These are phyloP conservation scores for Turritopsis dohrnii DNA, from an alignment of 30 jellyfish, hydroid and myxozoan species.

Conservation along the genomic window DNA sequence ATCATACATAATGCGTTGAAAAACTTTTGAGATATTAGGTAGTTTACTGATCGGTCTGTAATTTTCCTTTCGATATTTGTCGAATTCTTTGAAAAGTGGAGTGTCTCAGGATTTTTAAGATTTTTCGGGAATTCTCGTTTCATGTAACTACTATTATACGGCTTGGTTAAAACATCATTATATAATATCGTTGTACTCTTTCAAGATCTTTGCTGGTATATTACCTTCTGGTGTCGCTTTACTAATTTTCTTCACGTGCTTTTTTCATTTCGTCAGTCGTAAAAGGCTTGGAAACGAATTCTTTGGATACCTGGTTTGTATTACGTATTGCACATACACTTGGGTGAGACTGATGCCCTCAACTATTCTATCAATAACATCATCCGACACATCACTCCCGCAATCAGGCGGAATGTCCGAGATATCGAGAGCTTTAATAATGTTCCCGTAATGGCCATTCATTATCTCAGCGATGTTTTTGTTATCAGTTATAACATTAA, in stretches of 20 bases:
- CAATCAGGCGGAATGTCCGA: not conserved
- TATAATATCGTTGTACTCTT: slow-evolving; percentile 6
- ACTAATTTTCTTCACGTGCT: not conserved
- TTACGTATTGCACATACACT: slow-evolving; percentile 7
- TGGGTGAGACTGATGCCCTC: slow-evolving; percentile 6
- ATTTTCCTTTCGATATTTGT: slow-evolving; percentile 3
- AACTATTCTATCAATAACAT: not conserved
- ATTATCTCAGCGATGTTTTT: slow-evolving; percentile 8
- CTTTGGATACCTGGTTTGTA: slow-evolving; percentile 1
- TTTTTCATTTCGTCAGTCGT: slow-evolving; percentile 2
- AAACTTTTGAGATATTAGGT: slow-evolving; percentile 7
- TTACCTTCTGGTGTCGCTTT: not conserved
- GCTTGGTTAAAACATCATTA: slow-evolving; percentile 7
- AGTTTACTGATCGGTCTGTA: slow-evolving; percentile 10
- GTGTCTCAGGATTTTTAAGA: not conserved
- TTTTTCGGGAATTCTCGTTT: slow-evolving; percentile 8
- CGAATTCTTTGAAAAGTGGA: not conserved
- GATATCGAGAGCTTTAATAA: slow-evolving; percentile 8
- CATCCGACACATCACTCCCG: too few relatives aligned
- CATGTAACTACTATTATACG: slow-evolving; percentile 10
- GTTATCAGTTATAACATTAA: slow-evolving; percentile 1
- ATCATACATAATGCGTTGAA: slow-evolving; percentile 3
- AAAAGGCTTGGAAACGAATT: not conserved
- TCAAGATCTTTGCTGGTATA: slow-evolving; percentile 7
- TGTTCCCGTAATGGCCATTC: too few relatives aligned